These are phyloP conservation scores for Rhombomys opimus DNA, from an alignment of 2,113 vertebrate species.

Conservation along the genomic window DNA sequence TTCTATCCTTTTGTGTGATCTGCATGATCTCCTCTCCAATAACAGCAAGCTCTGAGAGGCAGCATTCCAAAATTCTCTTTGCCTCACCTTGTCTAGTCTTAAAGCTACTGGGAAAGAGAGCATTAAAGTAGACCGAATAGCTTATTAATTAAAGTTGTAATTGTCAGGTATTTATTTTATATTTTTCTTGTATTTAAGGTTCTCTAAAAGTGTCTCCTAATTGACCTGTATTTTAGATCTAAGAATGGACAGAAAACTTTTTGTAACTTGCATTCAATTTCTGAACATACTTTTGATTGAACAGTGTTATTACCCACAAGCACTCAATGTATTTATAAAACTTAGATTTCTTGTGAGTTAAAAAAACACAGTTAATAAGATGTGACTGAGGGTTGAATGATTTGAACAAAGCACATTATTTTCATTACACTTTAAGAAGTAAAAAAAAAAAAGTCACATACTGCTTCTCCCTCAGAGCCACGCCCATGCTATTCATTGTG, in stretches of 20 bases:
- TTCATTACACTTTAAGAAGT: background rate
- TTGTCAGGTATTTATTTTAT: slow-evolving; percentile 46
- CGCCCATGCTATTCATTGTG: slow-evolving; percentile 7
- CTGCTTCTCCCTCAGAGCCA: background rate
- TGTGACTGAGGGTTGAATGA: background rate
- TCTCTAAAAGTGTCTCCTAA: background rate
- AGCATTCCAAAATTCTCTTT: background rate
- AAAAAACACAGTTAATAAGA: background rate
- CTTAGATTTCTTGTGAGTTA: background rate
- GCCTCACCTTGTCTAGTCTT: background rate
- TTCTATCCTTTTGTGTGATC: background rate
- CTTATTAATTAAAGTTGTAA: slow-evolving; percentile 26
- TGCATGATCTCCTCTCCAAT: background rate
- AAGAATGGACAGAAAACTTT: slow-evolving; percentile 26
- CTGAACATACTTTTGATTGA: slow-evolving; percentile 11
- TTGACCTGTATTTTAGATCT: background rate
- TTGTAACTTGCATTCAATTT: background rate
- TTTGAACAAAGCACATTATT: background rate
- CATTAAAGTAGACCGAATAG: background rate
- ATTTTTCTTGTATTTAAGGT: slow-evolving; percentile 36
- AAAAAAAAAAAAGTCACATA: background rate
- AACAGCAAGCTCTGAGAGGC: background rate
- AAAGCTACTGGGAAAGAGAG: background rate
- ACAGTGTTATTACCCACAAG: background rate
- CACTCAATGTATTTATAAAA: background rate